These are phyloP conservation scores for Drosophila melanica DNA, from an alignment of 1,140 invertebrate species.

Conservation along the genomic window DNA sequence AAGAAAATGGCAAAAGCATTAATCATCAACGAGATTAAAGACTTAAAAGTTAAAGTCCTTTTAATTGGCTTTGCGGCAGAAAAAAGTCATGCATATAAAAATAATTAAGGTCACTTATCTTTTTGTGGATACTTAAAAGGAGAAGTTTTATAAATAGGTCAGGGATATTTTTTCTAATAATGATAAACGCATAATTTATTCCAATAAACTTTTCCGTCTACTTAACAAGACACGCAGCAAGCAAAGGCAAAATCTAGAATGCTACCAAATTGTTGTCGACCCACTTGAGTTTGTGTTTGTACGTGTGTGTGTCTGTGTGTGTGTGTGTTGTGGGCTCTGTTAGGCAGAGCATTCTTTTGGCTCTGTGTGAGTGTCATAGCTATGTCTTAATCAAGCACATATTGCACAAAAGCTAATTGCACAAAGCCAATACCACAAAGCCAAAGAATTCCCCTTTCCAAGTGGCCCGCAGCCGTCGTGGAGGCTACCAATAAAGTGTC, in stretches of 20 bases:
- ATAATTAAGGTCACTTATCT: background rate
- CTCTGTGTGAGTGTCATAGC: background rate
- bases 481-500: conserved; percentile 62
- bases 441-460: conserved; percentile 20
- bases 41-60: conserved; percentile 13
- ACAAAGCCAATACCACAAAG: conserved; percentile 61
- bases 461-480: conserved; percentile 32
- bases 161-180: conserved; percentile 34
- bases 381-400: conserved; percentile 53
- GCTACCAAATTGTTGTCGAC: conserved; percentile 12
- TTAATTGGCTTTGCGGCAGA: background rate
- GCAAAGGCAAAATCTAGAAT: conserved; percentile 11
- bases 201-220: background rate
- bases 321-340: conserved; percentile 3
- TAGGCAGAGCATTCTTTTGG: background rate
- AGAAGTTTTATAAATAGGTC: conserved; percentile 39
- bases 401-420: conserved; percentile 68
- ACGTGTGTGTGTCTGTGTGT: conserved; percentile 15
- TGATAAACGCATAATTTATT: conserved; percentile 39
- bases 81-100: background rate
- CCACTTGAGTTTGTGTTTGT: conserved; percentile 27
- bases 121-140: conserved; percentile 7
- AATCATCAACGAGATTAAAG: conserved; percentile 25
- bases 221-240: conserved; percentile 22
- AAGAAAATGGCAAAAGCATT: conserved; percentile 18